phyloP scores from a whole-genome alignment of 2,113 vertebrate species.

The Noturus placidus region DNA sequence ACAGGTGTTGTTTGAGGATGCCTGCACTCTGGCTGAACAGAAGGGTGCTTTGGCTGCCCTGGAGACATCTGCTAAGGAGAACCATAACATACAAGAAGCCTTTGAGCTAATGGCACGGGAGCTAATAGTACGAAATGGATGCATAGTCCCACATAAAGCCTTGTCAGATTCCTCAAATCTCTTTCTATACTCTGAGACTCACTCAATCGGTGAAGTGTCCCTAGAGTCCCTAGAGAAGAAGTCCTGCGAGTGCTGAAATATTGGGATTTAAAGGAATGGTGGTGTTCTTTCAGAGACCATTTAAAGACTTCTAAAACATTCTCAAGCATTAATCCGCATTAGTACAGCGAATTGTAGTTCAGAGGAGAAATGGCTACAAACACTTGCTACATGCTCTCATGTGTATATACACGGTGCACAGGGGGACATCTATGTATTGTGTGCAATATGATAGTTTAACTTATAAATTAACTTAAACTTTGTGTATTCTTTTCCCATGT shows the following conservation, averaged over 20 bases:
- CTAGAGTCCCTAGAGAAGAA: conserved; percentile 12
- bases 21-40: conserved; percentile 86
- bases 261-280: not conserved
- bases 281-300: not conserved
- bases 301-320: not conserved
- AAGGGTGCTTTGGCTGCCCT: conserved; percentile 82
- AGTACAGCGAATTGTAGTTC: not conserved
- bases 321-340: not conserved
- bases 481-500: not conserved
- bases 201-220: conserved; percentile 27
- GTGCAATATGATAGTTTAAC: not conserved
- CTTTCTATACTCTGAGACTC: conserved; percentile 32
- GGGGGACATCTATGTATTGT: not conserved
- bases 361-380: not conserved
- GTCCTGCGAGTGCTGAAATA: conserved; percentile 49
- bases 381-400: not conserved
- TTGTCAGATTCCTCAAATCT: conserved; percentile 22
- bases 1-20: conserved; percentile 86
- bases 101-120: conserved; percentile 81
- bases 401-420: not conserved
- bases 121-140: conserved; percentile 77
- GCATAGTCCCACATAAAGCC: conserved; percentile 19
- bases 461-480: conserved; percentile 6
- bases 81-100: conserved; percentile 80
- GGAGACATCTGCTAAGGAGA: conserved; percentile 90